These are phyloP conservation scores for Meghimatium bilineatum DNA, from an alignment of 2,888 invertebrate genomes.

Conservation along the genomic window DNA sequence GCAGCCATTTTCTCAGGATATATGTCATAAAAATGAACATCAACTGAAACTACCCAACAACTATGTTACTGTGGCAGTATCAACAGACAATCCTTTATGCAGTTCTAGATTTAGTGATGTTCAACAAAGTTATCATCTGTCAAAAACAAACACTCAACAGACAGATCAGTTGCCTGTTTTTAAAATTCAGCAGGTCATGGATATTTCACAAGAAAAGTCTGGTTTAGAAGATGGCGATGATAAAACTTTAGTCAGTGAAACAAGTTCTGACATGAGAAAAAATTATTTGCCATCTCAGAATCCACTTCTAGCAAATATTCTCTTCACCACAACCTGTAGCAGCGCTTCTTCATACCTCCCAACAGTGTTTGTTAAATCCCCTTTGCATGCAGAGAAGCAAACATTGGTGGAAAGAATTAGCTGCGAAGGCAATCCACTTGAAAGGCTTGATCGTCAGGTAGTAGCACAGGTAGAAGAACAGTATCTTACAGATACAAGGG, in stretches of 20 bases:
- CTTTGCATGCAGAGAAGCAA: not conserved
- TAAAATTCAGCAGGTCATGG: not conserved
- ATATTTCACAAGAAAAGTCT: not conserved
- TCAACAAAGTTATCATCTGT: not conserved
- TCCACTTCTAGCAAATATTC: conserved; percentile 25
- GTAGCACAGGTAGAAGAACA: not conserved
- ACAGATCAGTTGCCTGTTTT: not conserved
- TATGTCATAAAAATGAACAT: not conserved
- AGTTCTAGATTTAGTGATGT: not conserved
- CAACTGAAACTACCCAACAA: not conserved
- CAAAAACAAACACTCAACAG: not conserved
- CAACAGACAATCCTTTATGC: not conserved
- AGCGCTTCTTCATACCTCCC: not conserved
- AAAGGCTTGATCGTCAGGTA: not conserved
- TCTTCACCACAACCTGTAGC: not conserved
- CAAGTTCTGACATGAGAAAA: not conserved
- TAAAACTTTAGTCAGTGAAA: not conserved
- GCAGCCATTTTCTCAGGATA: conserved; percentile 1
- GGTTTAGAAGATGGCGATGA: not conserved
- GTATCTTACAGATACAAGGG: not conserved
- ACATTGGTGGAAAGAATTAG: not conserved
- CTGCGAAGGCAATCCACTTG: not conserved
- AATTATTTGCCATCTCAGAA: conserved; percentile 14
- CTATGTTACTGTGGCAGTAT: not conserved
- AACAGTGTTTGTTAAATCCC: not conserved